Conservation (phyloP, 2,888 invertebrate species). For the Hemicrepidius hirtus region DNA sequence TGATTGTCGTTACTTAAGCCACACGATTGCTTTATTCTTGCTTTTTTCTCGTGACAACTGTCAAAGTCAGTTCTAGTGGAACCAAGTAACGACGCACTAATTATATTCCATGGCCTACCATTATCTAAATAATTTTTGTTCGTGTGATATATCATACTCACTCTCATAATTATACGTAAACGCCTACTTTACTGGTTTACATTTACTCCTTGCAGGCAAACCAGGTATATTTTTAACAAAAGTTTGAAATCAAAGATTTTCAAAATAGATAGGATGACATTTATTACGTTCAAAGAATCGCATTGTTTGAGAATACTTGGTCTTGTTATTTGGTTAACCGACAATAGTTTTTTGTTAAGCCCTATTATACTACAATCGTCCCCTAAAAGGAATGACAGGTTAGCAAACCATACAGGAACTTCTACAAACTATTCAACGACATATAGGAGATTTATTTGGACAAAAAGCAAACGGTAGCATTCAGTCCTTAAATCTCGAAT, state of each 20-base stretch:
- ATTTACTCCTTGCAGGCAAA: conserved; percentile 57
- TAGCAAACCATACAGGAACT: background rate
- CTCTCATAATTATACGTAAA: conserved; percentile 60
- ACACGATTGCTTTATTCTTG: no score
- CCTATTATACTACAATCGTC: conserved; percentile 41
- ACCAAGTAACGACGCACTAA: no score
- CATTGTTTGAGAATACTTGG: conserved; percentile 64
- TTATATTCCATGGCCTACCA: conserved; percentile 57
- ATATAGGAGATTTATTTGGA: background rate
- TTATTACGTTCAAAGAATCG: conserved; percentile 65
- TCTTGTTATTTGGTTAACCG: conserved; percentile 64
- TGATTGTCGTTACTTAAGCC: no score
- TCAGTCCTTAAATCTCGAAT: no score
- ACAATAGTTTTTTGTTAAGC: conserved; percentile 54
- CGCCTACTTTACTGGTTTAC: conserved; percentile 64
- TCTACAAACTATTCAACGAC: background rate
- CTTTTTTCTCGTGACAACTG: no score
- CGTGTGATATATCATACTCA: no score
- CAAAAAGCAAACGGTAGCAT: no score
- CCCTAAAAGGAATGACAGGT: conserved; percentile 26
- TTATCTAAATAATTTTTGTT: no score
- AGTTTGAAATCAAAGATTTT: conserved; percentile 64
- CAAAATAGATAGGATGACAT: conserved; percentile 64
- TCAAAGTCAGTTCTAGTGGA: no score
- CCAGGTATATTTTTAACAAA: conserved; percentile 65